Base-by-base conservation (phyloP, 2,797 vertebrate species). In the Novumbra hubbsi region DNA sequence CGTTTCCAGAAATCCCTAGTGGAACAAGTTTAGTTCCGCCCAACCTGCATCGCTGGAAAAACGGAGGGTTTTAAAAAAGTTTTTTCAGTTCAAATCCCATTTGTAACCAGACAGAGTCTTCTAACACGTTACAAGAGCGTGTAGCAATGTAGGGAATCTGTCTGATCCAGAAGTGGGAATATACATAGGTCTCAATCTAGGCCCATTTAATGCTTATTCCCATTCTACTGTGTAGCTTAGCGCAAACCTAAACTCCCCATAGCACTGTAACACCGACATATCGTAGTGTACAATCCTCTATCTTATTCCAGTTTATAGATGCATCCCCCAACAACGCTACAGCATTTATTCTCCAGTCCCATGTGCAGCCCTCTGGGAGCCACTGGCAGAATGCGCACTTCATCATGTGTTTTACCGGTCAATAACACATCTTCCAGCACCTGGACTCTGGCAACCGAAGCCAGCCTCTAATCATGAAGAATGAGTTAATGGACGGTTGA, bases 191-290 rank as follows among this genome's bases (percentile, higher is more conserved):
- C 32, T 34, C 32, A n/a, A n/a, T n/a, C n/a, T n/a, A n/a, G n/a
- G n/a, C n/a, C n/a, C n/a, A n/a, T n/a, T n/a, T n/a, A n/a, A 19
- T 38, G 8, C 30, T n/a, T 0, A 14, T 30, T 16, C 30, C 21
- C 16, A 17, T 34, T 34, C 34, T 68, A 76, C 34, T 34, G 57
- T 21, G 34, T 48, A 55, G 50, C 11, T 73, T 83, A 21, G 52
- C n/a, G 52, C 19, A 52, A 55, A 55, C 52, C 52, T 55, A 55
- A 21, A n/a, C 19, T 55, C 52, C 6, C 52, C 52, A 55, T 8
- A 55, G 52, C 52, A 19, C 52, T 7, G 52, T 55, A 5, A 55
- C 6, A 55, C 52, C 2, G n/a, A 19, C n/a, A 55, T 55, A 21
- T 55, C 52, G n/a, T 55, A 8, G 52, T 24, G 3, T 7, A 24